Evolutionary conservation across 2,113 vertebrate genomes (phyloP).

Genomic region (Brachyhypopomus gauderio): DNA sequence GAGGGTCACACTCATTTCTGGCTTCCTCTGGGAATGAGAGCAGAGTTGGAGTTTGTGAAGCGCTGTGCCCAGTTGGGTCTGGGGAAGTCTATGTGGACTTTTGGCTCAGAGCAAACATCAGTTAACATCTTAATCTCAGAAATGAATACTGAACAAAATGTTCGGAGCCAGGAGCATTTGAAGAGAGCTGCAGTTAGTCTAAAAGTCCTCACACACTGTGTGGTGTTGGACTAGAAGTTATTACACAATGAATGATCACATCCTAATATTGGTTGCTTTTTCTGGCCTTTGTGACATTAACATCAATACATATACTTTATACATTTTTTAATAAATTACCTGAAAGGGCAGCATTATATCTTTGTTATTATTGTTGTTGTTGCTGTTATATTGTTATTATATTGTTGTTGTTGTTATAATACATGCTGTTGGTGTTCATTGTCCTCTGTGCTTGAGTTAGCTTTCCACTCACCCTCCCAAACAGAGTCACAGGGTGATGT

Average conservation of each 20-base stretch:
- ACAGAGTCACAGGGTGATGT: constrained; percentile 54
- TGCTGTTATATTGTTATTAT: not conserved
- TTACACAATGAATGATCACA: not conserved
- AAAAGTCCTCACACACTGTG: not conserved
- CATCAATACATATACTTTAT: too few species aligned
- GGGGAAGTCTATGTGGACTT: not conserved
- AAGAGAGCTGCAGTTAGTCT: not conserved
- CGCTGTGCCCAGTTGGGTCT: not conserved
- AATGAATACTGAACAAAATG: not conserved
- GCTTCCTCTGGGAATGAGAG: constrained; percentile 14
- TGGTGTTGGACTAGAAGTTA: not conserved
- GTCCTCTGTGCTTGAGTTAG: constrained; percentile 56
- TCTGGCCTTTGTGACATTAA: too few species aligned
- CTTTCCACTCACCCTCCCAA: constrained; percentile 46
- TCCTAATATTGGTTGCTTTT: too few species aligned
- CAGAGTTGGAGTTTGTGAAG: not conserved
- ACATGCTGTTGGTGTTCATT: constrained; percentile 48
- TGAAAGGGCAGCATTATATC: not conserved
- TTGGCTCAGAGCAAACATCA: constrained; percentile 27
- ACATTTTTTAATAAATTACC: not conserved
- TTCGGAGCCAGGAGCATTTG: constrained; percentile 1
- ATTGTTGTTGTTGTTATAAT: not conserved
- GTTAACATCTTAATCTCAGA: constrained; percentile 36
- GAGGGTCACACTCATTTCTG: not conserved
- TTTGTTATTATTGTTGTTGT: not conserved